Base-by-base conservation (phyloP, 2,888 invertebrate genomes). In the Scrobipalpa atriplicella region DNA sequence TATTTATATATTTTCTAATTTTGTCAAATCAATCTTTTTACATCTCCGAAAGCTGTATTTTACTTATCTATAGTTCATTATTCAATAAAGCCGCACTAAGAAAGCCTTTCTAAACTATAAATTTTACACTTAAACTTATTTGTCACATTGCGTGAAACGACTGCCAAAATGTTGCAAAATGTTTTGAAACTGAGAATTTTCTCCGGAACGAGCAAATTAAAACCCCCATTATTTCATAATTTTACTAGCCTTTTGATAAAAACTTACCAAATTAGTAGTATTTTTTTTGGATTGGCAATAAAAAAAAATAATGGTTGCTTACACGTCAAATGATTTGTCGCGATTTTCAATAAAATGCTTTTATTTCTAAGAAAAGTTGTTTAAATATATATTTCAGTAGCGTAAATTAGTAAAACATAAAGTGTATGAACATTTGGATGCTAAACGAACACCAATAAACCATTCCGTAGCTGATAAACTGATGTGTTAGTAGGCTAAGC, bases 401-500 rank as follows among this genome's bases (percentile, higher is more conserved):
- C 29, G 21, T 52, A 63, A 52, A 51, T 63, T 63, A 52, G 11
- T 18, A 16, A 10, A 51, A 36, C 2, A 52, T 29, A 51, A 16
- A 52, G 29, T 52, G 8, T 18, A 18, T 11, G n/a, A 63, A 52
- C 16, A 38, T 72, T 82, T 80, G 71, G 64, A 81, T 82, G 82
- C 76, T 68, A 69, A 70, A 69, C 72, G 71, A 69, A 72, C 71
- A 71, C 67, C 72, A 72, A 74, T 72, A 72, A 77, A 77, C 73
- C 81, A 81, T 86, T 88, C 82, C 85, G 72, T 83, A 83, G 75
- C 73, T 78, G 71, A 78, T 78, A 75, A 80, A 82, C 85, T 87
- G 82, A 90, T 90, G 89, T 82, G 83, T 80, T 87, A 82, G 75
- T 82, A 89, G 82, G 79, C 77, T 83, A 86, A 81, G 79, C 84